These are phyloP conservation scores for Phengaris alcon DNA, from an alignment of 2,888 invertebrate genomes.

Conservation along the genomic window DNA sequence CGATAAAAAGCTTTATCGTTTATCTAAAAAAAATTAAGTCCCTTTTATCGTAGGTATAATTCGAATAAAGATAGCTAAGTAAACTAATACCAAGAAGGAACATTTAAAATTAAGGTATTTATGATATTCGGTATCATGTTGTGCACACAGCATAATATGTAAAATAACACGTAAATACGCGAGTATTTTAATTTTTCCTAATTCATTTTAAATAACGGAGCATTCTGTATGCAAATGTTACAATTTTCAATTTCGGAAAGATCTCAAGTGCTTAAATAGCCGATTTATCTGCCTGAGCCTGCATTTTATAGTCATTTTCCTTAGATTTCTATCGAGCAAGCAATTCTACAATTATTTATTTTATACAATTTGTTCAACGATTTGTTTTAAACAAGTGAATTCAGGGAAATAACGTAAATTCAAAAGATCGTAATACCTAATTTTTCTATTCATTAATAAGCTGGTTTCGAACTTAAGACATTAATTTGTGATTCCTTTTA, in stretches of 20 bases:
- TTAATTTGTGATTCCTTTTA: neutral
- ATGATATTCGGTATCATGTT: too few relatives aligned
- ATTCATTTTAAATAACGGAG: neutral
- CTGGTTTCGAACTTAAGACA: neutral
- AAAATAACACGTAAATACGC: too few relatives aligned
- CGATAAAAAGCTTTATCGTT: too few relatives aligned
- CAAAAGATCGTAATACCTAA: neutral
- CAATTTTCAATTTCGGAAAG: slow-evolving; percentile 19
- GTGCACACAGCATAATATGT: too few relatives aligned
- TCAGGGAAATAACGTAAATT: too few relatives aligned
- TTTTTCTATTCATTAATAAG: neutral
- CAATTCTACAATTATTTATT: neutral
- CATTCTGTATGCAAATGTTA: slow-evolving; percentile 13
- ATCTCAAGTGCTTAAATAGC: slow-evolving; percentile 8
- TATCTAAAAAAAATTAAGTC: too few relatives aligned
- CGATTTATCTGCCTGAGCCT: slow-evolving; percentile 2
- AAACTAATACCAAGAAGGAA: too few relatives aligned
- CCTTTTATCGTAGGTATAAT: too few relatives aligned
- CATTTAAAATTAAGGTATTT: too few relatives aligned
- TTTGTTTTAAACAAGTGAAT: neutral
- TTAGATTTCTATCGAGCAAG: neutral
- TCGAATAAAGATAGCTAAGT: too few relatives aligned
- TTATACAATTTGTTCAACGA: neutral
- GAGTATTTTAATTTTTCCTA: too few relatives aligned
- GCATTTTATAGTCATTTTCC: neutral